These are phyloP conservation scores for Leucophenga maculata DNA, from an alignment of 2,888 invertebrate species.

Conservation along the genomic window DNA sequence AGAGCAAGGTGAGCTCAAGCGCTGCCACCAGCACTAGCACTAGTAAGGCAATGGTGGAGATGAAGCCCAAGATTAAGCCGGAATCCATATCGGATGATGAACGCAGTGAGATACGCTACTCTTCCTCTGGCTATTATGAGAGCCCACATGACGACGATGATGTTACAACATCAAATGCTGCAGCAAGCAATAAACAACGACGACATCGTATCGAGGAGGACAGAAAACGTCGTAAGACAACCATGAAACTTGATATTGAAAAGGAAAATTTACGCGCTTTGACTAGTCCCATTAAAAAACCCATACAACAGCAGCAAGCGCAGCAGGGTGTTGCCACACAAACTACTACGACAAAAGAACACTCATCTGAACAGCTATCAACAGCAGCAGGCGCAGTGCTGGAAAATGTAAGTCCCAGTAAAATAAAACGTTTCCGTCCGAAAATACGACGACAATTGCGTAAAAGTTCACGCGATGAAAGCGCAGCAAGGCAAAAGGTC, in stretches of 20 bases:
- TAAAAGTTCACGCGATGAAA: slow-evolving; percentile 68
- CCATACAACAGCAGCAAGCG: slow-evolving; percentile 23
- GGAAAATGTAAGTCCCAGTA: slow-evolving; percentile 67
- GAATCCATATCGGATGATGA: slow-evolving; percentile 80
- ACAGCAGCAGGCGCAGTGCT: slow-evolving; percentile 36
- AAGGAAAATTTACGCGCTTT: slow-evolving; percentile 75
- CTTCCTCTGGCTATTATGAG: slow-evolving; percentile 83
- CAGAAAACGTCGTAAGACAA: slow-evolving; percentile 80
- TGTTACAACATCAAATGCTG: slow-evolving; percentile 44
- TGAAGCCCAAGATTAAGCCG: slow-evolving; percentile 70
- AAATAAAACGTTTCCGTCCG: slow-evolving; percentile 71
- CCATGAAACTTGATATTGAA: slow-evolving; percentile 83
- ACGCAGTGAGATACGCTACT: slow-evolving; percentile 79
- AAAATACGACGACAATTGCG: slow-evolving; percentile 70
- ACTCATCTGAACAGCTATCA: slow-evolving; percentile 60
- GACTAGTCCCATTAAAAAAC: slow-evolving; percentile 72
- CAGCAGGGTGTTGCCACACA: slow-evolving; percentile 3
- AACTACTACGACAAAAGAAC: slow-evolving; percentile 48
- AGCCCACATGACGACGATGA: slow-evolving; percentile 79
- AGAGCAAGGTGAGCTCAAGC: slow-evolving; percentile 24
- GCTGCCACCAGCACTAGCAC: not conserved
- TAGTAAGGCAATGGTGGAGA: slow-evolving; percentile 25
- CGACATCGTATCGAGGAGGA: slow-evolving; percentile 80
- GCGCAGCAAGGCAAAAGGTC: slow-evolving; percentile 52
- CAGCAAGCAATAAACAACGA: slow-evolving; percentile 50